Conservation (phyloP, 1,140 invertebrate genomes). For the Meteorus sp. region DNA sequence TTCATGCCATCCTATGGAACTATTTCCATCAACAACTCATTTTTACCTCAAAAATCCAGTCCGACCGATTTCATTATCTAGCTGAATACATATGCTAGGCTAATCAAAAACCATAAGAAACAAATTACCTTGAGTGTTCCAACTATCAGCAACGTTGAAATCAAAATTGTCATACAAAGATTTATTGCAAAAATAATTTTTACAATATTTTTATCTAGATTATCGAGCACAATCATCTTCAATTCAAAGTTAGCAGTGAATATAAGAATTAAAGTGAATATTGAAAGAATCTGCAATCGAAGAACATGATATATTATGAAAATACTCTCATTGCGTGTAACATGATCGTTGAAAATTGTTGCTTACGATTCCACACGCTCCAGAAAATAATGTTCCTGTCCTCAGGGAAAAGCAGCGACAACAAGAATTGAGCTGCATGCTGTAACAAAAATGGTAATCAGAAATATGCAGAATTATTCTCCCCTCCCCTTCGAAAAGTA, state of each 20-base stretch:
- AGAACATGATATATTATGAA: not conserved
- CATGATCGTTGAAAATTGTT: constrained; percentile 6
- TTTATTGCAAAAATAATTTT: constrained; percentile 79
- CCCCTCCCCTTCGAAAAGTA: too few species aligned
- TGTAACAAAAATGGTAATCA: constrained; percentile 31
- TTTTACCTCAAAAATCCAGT: too few species aligned
- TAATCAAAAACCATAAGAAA: constrained; percentile 1
- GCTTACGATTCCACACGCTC: constrained; percentile 67
- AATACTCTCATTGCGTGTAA: not conserved
- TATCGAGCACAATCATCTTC: constrained; percentile 71
- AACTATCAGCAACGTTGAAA: constrained; percentile 73
- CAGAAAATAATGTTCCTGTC: constrained; percentile 71
- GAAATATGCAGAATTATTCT: too few species aligned
- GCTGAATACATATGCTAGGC: not conserved
- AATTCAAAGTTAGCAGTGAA: constrained; percentile 64
- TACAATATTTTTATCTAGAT: constrained; percentile 61
- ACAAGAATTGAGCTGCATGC: constrained; percentile 57
- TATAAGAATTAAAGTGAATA: constrained; percentile 62
- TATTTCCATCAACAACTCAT: too few species aligned
- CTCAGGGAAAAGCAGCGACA: constrained; percentile 70
- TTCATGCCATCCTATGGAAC: too few species aligned
- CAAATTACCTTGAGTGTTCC: constrained; percentile 70
- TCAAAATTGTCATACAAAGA: constrained; percentile 78
- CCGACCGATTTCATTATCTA: too few species aligned
- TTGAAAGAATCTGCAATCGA: constrained; percentile 60